phyloP scores from a whole-genome alignment of 1,140 invertebrate species.

The Drosophila yakuba region DNA sequence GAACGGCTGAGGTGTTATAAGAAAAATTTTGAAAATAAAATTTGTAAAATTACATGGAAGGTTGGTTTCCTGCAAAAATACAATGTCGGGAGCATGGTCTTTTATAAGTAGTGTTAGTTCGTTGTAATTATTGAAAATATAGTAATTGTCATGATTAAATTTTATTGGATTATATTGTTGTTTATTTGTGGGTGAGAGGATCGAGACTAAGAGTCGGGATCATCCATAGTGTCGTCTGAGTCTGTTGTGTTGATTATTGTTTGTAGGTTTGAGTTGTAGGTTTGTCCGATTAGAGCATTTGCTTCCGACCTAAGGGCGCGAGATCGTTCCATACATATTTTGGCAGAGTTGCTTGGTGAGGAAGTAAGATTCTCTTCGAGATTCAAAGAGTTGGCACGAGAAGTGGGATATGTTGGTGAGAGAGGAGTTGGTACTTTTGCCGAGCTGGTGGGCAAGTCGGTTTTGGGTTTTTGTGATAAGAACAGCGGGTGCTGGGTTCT shows the following conservation, averaged over 20 bases:
- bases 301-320: neutral
- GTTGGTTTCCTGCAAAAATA: too few relatives aligned
- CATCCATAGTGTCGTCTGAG: too few relatives aligned
- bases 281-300: neutral
- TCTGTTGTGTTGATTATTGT: too few relatives aligned
- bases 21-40: neutral
- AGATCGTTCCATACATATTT: neutral
- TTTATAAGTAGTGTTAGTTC: too few relatives aligned
- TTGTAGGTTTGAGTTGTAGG: neutral
- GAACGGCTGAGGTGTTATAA: neutral
- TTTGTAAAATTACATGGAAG: too few relatives aligned
- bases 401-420: neutral
- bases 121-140: too few relatives aligned
- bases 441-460: neutral
- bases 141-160: too few relatives aligned
- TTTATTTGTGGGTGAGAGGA: too few relatives aligned
- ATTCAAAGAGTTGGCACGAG: neutral
- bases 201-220: too few relatives aligned
- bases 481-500: neutral
- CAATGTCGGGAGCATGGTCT: too few relatives aligned
- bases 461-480: neutral
- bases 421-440: conserved; percentile 6
- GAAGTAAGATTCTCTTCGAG: neutral
- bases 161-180: too few relatives aligned
- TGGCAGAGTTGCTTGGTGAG: neutral